These are phyloP conservation scores for Erynnis tages DNA, from an alignment of 2,888 invertebrate species.

Conservation along the genomic window DNA sequence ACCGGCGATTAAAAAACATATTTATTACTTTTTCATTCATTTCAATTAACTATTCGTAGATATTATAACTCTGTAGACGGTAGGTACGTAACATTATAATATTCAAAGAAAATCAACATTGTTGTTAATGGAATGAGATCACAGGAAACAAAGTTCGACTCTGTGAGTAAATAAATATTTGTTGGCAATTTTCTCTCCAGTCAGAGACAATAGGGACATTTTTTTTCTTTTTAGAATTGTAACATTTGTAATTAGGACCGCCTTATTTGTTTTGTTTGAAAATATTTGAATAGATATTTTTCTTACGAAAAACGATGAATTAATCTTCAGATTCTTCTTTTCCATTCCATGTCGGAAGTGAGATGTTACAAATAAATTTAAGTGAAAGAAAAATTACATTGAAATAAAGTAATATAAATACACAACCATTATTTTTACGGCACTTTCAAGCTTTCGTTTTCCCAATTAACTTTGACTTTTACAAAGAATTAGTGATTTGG, in stretches of 20 bases:
- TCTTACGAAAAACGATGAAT: slow-evolving; percentile 1
- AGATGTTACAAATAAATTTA: not conserved
- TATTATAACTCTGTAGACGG: not conserved
- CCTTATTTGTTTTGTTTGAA: slow-evolving; percentile 7
- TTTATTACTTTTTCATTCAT: too few species aligned
- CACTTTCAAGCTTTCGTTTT: not conserved
- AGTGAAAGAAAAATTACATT: not conserved
- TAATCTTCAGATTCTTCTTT: not conserved
- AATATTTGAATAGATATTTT: slow-evolving; percentile 11
- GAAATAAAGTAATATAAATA: not conserved
- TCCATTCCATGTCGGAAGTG: not conserved
- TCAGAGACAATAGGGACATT: slow-evolving; percentile 6
- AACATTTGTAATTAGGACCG: slow-evolving; percentile 13
- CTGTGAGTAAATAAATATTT: slow-evolving; percentile 20
- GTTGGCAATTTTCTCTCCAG: slow-evolving; percentile 9
- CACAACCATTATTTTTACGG: not conserved
- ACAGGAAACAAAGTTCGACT: slow-evolving; percentile 8
- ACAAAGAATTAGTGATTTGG: not conserved
- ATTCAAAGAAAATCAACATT: slow-evolving; percentile 12
- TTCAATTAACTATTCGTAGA: too few species aligned
- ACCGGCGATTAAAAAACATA: too few species aligned
- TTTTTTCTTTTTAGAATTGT: slow-evolving; percentile 7
- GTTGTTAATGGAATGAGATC: slow-evolving; percentile 19
- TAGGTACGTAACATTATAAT: not conserved
- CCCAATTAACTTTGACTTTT: not conserved